Evolutionary conservation across 2,113 vertebrate species (phyloP), one percentile per base, ranked within the genome.

Genomic region (Butorides virescens): DNA sequence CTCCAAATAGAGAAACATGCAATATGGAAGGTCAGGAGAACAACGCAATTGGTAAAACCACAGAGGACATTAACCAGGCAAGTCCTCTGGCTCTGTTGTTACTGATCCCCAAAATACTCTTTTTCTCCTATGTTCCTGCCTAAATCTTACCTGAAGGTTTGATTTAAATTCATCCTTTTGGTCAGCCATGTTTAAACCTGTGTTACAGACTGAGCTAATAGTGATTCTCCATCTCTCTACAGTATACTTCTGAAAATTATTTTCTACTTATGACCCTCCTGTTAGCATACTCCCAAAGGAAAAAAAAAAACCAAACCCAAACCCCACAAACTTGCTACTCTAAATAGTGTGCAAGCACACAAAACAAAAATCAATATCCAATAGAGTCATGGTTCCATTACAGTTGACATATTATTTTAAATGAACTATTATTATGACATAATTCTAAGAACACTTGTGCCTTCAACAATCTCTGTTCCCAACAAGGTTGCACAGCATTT

Each of bases 41-140:
- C 50, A 75, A 90, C 1, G 1, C 7, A 62, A 61, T 44, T 0
- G 0, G 47, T 58, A 68, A 50, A 80, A 74, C 12, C 8, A 1
- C 10, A 46, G 46, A 65, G 15, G 12, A 44, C 13, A 66, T 59
- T 42, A 83, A 80, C 20, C 19, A 39, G 37, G 49, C 20, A 53
- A 15, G 47, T 86, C 21, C 21, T 91, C 26, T 83, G 39, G 34
- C 15, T 88, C 63, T 65, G 1, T 13, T 29, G 13, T 5, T 56
- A 52, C 15, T 47, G 10, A 34, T 56, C 34, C 36, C 23, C 4
- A 63, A 85, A 86, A 59, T 8, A 52, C 3, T 53, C 15, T 13
- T 26, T 63, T 22, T 34, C 42, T n/a, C 20, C 32, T n/a, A 26
- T 0, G 1, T 12, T 59, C 55, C 55, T 8, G 11, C 14, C 58